Base-by-base conservation (phyloP, 2,113 vertebrate genomes). In the Heterocephalus glaber region DNA sequence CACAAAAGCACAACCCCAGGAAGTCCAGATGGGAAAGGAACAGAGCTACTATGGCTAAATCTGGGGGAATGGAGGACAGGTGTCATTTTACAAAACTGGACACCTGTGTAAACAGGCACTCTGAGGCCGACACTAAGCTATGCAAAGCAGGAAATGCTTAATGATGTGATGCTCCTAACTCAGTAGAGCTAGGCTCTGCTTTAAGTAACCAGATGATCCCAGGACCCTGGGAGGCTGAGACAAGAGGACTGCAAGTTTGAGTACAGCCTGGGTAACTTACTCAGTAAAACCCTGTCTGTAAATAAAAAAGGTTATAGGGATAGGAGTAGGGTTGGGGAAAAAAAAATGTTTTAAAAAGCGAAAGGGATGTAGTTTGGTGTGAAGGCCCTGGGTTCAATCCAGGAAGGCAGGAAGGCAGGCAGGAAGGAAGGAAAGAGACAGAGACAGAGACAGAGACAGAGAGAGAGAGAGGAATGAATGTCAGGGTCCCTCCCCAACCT, bases 11-110 rank as follows among this genome's bases (percentile, higher is more conserved):
- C 35, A 30, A 22, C 56, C 35, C 61, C 47, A 65, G 33, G 76
- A 80, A 35, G n/a, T 44, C 38, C 65, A 33, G 58, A 7, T 6
- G 22, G 72, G 33, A 87, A 10, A 47, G 44, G 2, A 24, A 76
- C 0, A 14, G n/a, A 19, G 3, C 2, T 0, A 10, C 79, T 28
- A 7, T n/a, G 61, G 47, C 0, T 44, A 6, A n/a, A 44, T 38
- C 66, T 70, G 28, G 49, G 49, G 66, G 44, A 9, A 56, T 5
- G 49, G 61, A 44, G 38, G 88, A 79, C 61, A 22, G 41, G 49
- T 4, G 17, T 63, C 61, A 7, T 41, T 16, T 2, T 68, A 68
- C 63, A 56, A n/a, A 63, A 26, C 7, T 44, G 56, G 22, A 80
- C 63, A 24, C 20, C 9, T 52, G 44, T 4, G 38, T 68, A 19